Base-by-base conservation (phyloP, 2,113 vertebrate species). In the Raja brachyura region DNA sequence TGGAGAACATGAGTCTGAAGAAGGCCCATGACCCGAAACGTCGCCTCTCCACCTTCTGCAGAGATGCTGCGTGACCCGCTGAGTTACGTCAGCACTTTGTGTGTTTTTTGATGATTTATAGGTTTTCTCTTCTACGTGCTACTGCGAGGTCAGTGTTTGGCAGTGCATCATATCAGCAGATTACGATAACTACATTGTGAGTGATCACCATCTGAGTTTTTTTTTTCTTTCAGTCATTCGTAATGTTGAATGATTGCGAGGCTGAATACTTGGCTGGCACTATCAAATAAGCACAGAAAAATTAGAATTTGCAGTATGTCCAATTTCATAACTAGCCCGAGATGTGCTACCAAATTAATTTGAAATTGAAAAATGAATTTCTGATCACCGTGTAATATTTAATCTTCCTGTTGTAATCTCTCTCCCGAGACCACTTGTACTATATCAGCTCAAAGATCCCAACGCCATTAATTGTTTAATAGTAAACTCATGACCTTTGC, bases 331-430 rank as follows among this genome's bases (percentile, higher is more conserved):
- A 88, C 28, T 88, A 88, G 83, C 13, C 59, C 5, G 59, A 88
- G 83, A 88, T 88, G 83, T 88, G 28, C 59, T 88, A 33, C 83
- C 83, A 88, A 88, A 63, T 88, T 88, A 88, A 88, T 88, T 88
- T 88, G 83, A 88, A 88, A 88, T 88, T 88, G 83, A 88, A 61
- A 66, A 88, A 88, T 88, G 83, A 88, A 88, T 88, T 88, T 88
- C 83, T 88, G 83, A 88, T 88, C 83, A 88, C 83, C n/a, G 61
- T 88, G 83, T 88, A 63, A 88, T 88, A 88, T 88, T 88, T 88
- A 88, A 88, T 88, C 83, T 88, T 85, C 83, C 83, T 88, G 83
- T 59, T 88, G 59, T 88, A 88, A 88, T 88, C 83, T 88, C 83
- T 63, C 83, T 63, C 83, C 13, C 0, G 83, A 88, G 83, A 88